phyloP scores from a whole-genome alignment of 2,888 invertebrate genomes.

The Trilocha varians region DNA sequence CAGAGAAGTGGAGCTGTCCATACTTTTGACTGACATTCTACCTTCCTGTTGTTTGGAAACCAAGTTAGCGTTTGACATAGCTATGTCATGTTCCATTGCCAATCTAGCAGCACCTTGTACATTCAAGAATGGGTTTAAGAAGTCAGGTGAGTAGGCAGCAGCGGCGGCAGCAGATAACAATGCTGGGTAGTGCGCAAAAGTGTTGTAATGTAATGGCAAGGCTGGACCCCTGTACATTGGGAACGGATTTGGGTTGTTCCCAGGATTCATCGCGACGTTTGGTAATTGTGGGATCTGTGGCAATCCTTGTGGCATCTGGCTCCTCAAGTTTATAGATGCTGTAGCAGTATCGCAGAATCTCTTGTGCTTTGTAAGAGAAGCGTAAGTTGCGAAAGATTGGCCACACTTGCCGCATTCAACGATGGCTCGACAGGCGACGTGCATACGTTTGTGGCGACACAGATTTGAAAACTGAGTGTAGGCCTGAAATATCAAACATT shows the following conservation, averaged over 20 bases:
- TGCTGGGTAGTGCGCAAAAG: slow-evolving; percentile 75
- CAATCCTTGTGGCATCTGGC: slow-evolving; percentile 55
- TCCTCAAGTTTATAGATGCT: slow-evolving; percentile 59
- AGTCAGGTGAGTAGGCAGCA: slow-evolving; percentile 73
- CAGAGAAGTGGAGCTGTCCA: slow-evolving; percentile 56
- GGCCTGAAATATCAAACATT: slow-evolving; percentile 72
- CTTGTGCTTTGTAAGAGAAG: slow-evolving; percentile 95
- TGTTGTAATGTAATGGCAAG: slow-evolving; percentile 76
- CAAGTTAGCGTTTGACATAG: slow-evolving; percentile 68
- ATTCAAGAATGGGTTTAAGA: slow-evolving; percentile 77
- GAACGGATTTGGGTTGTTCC: slow-evolving; percentile 75
- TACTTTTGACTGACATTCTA: slow-evolving; percentile 57
- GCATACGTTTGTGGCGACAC: slow-evolving; percentile 99
- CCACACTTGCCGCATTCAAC: slow-evolving; percentile 96
- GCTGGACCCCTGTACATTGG: slow-evolving; percentile 80
- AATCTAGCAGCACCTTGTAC: slow-evolving; percentile 66
- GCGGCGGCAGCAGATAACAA: slow-evolving; percentile 64
- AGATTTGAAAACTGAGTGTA: slow-evolving; percentile 99
- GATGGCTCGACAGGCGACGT: slow-evolving; percentile 93
- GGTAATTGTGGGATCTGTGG: slow-evolving; percentile 52
- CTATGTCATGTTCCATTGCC: slow-evolving; percentile 67
- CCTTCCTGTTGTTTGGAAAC: slow-evolving; percentile 64
- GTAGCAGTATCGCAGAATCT: slow-evolving; percentile 92
- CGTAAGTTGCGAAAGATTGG: slow-evolving; percentile 92
- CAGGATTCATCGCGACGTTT: slow-evolving; percentile 59